These are phyloP conservation scores for Lepus oiostolus DNA, from an alignment of 2,797 vertebrate genomes.

Conservation along the genomic window DNA sequence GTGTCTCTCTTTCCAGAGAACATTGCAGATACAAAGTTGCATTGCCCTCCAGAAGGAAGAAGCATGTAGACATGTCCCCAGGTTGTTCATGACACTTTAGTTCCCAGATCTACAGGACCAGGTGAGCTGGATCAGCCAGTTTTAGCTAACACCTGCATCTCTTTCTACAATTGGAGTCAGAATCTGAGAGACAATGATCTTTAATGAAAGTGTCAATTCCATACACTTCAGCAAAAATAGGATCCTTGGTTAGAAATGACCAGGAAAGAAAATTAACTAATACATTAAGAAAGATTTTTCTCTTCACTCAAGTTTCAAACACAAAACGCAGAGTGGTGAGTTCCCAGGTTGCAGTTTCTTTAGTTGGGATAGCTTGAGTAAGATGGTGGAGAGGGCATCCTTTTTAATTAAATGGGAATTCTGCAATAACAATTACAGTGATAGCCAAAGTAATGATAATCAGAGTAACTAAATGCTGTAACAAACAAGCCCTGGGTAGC, in stretches of 20 bases:
- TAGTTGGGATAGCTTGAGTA: neutral
- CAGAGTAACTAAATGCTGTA: neutral
- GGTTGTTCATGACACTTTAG: constrained; percentile 82
- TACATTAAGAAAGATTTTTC: constrained; percentile 37
- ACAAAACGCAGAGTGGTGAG: neutral
- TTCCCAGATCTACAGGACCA: constrained; percentile 83
- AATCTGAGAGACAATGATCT: constrained; percentile 71
- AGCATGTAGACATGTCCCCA: constrained; percentile 79
- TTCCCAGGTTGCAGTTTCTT: neutral
- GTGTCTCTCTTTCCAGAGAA: constrained; percentile 47
- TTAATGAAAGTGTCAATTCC: constrained; percentile 80
- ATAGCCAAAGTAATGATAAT: neutral
- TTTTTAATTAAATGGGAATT: neutral
- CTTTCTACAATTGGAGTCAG: constrained; percentile 51
- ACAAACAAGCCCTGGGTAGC: neutral
- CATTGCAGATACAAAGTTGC: constrained; percentile 70
- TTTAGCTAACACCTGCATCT: constrained; percentile 83
- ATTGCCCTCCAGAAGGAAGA: constrained; percentile 72
- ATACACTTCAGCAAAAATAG: constrained; percentile 77
- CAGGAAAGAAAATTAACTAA: constrained; percentile 79
- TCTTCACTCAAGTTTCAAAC: constrained; percentile 13
- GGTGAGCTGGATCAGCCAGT: constrained; percentile 83
- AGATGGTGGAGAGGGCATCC: neutral
- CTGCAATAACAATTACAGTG: neutral
- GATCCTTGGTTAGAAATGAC: constrained; percentile 57